Evolutionary conservation across 2,888 invertebrate genomes (phyloP), one percentile per base, ranked within the genome.

Genomic region (Tachina lurida): DNA sequence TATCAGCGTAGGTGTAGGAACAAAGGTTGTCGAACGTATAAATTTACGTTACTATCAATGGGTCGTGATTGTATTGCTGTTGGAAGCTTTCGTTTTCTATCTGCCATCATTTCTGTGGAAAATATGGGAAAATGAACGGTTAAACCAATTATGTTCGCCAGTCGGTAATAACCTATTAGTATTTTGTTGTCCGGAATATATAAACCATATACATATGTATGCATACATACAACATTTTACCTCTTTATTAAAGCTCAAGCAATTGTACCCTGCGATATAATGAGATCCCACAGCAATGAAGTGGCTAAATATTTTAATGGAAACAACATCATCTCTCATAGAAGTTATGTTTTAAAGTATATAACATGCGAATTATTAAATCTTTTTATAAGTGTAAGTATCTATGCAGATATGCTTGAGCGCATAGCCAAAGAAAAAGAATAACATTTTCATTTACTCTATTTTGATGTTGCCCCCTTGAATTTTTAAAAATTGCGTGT

Each of bases 341-440:
- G 88, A 31, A 89, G 88, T 89, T 96, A 96, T 89, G 95, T 95
- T 0, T 89, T 94, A 77, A 94, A 95, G 87, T 96, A 95, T 90
- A 94, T 95, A 70, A 92, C 95, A 88, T 96, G 96, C 88, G 97
- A 97, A 93, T 85, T 95, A 9, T 93, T 97, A 86, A 97, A 97
- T 92, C 94, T 96, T 88, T 43, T 94, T 49, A 96, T 96, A 93
- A 95, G 95, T 92, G 96, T 96, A 93, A 94, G 95, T 93, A 47
- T 2, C 13, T 56, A 4, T 1, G 17, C 22, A 7, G 13, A n/a
- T 56, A 22, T 13, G 1, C 22, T 56, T 19, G 2, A 56, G 31
- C 31, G 31, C 31, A 31, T 31, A 31, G 3, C 31, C 31, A 2
- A 31, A 31, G 4, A 31, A 31, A 31, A 31, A 22, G 22, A 31